A percentile compares a stretch with the other conserved stretches of the same genome.
Conservation (phyloP, 1,140 invertebrate species). For the Conus ventricosus region DNA sequence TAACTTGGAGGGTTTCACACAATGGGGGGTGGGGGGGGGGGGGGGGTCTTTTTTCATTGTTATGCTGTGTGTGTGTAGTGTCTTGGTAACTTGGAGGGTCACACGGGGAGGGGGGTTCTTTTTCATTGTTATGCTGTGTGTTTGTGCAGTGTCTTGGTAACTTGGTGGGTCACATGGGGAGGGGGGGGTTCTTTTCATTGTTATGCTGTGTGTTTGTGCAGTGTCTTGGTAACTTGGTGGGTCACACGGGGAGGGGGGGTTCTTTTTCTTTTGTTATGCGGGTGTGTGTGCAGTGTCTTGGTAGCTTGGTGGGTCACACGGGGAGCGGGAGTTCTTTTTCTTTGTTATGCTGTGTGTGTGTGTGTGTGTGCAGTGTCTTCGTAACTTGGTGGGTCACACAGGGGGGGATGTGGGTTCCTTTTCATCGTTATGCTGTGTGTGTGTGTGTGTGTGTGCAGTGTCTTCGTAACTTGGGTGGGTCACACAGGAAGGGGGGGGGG, state of each 20-base stretch:
- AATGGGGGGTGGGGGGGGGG: too few relatives aligned
- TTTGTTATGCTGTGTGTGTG: too few relatives aligned
- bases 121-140: neutral
- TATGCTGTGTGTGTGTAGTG: constrained; percentile 25
- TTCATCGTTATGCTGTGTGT: neutral
- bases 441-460: neutral
- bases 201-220: neutral
- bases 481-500: too few relatives aligned
- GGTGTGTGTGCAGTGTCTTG: neutral
- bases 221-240: constrained; percentile 85
- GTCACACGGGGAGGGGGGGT: constrained; percentile 95
- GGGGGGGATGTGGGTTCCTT: too few relatives aligned
- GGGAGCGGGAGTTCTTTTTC: too few relatives aligned
- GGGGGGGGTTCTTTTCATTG: constrained; percentile 94
- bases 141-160: constrained; percentile 88
- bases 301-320: too few relatives aligned
- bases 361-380: neutral
- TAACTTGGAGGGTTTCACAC: constrained; percentile 96
- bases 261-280: too few relatives aligned
- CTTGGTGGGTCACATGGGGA: constrained; percentile 94
- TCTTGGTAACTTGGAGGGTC: too few relatives aligned
- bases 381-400: too few relatives aligned
- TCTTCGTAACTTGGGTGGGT: too few relatives aligned
- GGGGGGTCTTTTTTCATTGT: constrained; percentile 80
- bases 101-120: too few relatives aligned